phyloP scores from a whole-genome alignment of 2,888 invertebrate genomes.

The Papilio elwesi region DNA sequence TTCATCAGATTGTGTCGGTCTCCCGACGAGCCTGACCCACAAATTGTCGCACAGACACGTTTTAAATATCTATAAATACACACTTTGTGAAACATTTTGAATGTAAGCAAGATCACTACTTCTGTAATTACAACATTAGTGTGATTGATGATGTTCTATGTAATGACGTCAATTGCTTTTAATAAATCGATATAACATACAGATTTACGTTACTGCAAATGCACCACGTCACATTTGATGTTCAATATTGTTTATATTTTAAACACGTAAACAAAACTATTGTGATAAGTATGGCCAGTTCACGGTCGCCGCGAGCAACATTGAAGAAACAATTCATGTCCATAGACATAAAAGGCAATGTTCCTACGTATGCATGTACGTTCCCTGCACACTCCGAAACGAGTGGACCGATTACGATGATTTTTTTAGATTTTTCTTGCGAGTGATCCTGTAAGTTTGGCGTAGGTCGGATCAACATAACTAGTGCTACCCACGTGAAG shows the following conservation, averaged over 20 bases:
- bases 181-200: not conserved
- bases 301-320: not conserved
- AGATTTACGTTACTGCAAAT: not conserved
- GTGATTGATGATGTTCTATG: not conserved
- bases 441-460: no score
- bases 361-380: no score
- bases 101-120: conserved; percentile 5
- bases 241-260: not conserved
- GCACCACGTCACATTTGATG: not conserved
- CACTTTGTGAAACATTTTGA: conserved; percentile 16
- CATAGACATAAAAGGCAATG: no score
- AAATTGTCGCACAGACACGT: conserved; percentile 30
- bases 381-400: no score
- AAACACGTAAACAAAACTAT: conserved; percentile 4
- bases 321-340: conserved; percentile 20
- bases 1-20: conserved; percentile 1
- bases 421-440: no score
- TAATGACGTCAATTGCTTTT: not conserved
- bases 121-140: conserved; percentile 11
- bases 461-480: no score
- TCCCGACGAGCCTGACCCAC: conserved; percentile 5
- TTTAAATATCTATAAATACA: conserved; percentile 31
- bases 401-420: no score
- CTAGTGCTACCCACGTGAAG: no score
- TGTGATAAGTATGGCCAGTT: not conserved